Conservation (phyloP, 2,797 vertebrate species). For the Pelochelys cantorii region DNA sequence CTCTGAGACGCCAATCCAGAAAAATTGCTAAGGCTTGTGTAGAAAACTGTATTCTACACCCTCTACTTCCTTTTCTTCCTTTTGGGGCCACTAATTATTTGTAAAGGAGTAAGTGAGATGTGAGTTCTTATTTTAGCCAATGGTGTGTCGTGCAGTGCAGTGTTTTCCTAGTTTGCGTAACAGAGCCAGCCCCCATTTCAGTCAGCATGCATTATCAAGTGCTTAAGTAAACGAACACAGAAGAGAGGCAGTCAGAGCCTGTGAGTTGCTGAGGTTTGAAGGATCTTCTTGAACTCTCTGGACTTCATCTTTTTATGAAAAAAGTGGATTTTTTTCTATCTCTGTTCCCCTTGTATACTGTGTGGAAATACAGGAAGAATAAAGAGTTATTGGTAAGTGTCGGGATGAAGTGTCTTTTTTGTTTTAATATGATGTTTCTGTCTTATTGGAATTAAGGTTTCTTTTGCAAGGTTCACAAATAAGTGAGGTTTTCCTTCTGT, state of each 20-base stretch:
- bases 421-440: not conserved
- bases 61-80: constrained; percentile 78
- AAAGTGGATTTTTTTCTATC: not conserved
- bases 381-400: constrained; percentile 61
- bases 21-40: constrained; percentile 51
- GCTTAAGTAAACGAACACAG: constrained; percentile 83
- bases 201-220: constrained; percentile 64
- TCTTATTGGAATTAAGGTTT: not conserved
- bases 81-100: constrained; percentile 71
- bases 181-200: constrained; percentile 62
- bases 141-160: constrained; percentile 20
- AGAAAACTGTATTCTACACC: constrained; percentile 63
- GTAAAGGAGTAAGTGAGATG: constrained; percentile 52
- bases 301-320: constrained; percentile 43
- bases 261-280: constrained; percentile 42
- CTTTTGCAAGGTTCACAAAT: not conserved
- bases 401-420: not conserved
- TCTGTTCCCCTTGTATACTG: not conserved
- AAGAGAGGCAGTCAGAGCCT: constrained; percentile 80
- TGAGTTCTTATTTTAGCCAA: constrained; percentile 62
- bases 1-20: constrained; percentile 58
- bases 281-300: constrained; percentile 54
- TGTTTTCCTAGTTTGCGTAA: constrained; percentile 79
- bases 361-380: constrained; percentile 21
- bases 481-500: not conserved